Base-by-base conservation (phyloP, 2,113 vertebrate genomes). In the Dipodomys merriami region DNA sequence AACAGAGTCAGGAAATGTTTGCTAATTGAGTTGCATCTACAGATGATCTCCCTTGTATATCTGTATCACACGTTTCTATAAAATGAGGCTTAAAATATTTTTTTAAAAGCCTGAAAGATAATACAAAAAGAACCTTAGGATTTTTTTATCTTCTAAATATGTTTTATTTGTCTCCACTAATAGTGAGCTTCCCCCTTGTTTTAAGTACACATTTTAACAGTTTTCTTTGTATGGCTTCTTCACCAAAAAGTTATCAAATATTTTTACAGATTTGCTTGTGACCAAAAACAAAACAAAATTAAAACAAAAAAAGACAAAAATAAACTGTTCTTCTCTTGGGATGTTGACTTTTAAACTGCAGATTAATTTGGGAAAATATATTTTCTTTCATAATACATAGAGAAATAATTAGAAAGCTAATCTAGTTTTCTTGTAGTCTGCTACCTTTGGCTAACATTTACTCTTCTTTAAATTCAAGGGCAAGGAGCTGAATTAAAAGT, bases 401-500 rank as follows among this genome's bases (percentile, higher is more conserved):
- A 46, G 18, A 77, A 90, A 71, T n/a, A 81, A 5, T 57, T 23
- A 39, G 46, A 33, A 46, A 77, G 13, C 72, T 67, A 64, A 68
- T 22, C 4, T 23, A 77, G 49, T 30, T 71, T 60, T 83, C 8
- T 62, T 62, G 15, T 62, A 62, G 1, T 22, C 19, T 68, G 44
- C 72, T 95, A 68, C n/a, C 23, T 84, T 80, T 90, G 77, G 62
- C 33, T 86, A n/a, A 82, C 22, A 25, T 39, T 22, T 33, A 2
- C 83, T 81, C 44, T 71, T 16, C 77, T 39, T 82, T 68, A 91
- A 78, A 23, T 29, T 84, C 25, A 33, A 67, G 35, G 16, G 7
- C 67, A 57, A 84, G n/a, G 30, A 81, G 7, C 44, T 84, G 16
- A 95, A 87, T 90, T 60, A 93, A 87, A 84, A 57, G 64, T 35